Conservation (phyloP, 92 coral and sea anemone genomes). For the Epizoanthus stellaris region DNA sequence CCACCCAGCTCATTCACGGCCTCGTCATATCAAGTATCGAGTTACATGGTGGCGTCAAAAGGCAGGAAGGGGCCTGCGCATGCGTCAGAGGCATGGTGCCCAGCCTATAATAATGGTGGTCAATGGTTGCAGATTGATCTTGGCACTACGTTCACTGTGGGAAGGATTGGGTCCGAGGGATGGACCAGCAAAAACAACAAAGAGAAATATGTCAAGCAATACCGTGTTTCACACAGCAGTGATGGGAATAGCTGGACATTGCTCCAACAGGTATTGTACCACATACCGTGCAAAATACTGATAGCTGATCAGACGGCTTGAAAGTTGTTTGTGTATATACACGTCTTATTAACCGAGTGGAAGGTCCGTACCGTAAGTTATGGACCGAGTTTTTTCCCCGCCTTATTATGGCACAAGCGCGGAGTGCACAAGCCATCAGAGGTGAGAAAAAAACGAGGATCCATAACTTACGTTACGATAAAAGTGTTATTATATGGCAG, state of each 20-base stretch:
- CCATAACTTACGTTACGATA: too few relatives aligned
- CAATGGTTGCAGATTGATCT: constrained; percentile 40
- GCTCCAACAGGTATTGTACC: not conserved
- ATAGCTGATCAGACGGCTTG: too few relatives aligned
- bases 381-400: too few relatives aligned
- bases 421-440: too few relatives aligned
- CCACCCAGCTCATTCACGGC: constrained; percentile 20
- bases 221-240: not conserved
- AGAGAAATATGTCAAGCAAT: constrained; percentile 1
- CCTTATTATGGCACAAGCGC: too few relatives aligned
- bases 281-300: too few relatives aligned
- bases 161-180: constrained; percentile 31
- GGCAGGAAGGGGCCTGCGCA: constrained; percentile 8
- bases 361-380: too few relatives aligned
- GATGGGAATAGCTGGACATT: constrained; percentile 18
- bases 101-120: not conserved
- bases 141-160: not conserved
- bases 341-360: too few relatives aligned
- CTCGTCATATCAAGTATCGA: constrained; percentile 1
- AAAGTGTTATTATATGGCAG: too few relatives aligned
- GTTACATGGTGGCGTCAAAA: not conserved
- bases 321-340: too few relatives aligned
- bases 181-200: constrained; percentile 1
- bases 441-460: too few relatives aligned
- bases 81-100: constrained; percentile 26